Conservation (phyloP, 2,888 invertebrate genomes). For the Lasioglossum marginatum region DNA sequence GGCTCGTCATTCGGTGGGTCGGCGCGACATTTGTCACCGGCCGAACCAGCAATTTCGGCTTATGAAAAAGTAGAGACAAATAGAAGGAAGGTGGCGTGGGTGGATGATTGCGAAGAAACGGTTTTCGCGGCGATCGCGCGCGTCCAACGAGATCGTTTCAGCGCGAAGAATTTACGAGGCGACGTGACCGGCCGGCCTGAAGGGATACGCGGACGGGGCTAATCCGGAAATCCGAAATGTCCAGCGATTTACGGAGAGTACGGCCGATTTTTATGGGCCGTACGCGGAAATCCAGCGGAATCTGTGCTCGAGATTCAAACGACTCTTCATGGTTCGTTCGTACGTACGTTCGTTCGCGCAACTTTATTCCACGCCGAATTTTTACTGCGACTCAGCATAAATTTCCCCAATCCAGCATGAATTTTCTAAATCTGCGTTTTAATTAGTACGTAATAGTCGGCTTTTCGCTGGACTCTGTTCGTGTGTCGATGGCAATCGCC, state of each 20-base stretch:
- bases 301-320: conserved; percentile 44
- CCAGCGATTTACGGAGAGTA: conserved; percentile 48
- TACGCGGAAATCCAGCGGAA: conserved; percentile 39
- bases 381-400: not conserved
- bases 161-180: conserved; percentile 37
- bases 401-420: conserved; percentile 36
- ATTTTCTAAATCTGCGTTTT: conserved; percentile 63
- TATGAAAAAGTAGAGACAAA: conserved; percentile 15
- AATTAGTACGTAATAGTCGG: conserved; percentile 48
- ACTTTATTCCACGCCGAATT: not conserved
- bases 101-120: not conserved
- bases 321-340: conserved; percentile 1
- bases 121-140: conserved; percentile 7
- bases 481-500: conserved; percentile 54
- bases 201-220: conserved; percentile 49
- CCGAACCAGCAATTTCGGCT: not conserved
- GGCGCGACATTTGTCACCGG: not conserved
- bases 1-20: not conserved
- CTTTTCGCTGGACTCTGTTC: conserved; percentile 39
- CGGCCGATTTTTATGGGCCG: conserved; percentile 59
- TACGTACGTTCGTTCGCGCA: not conserved
- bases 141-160: conserved; percentile 35
- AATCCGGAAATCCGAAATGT: conserved; percentile 69
- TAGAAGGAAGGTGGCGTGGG: not conserved
- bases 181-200: conserved; percentile 42